phyloP scores from a whole-genome alignment of 1,140 invertebrate genomes.

The Patella vulgata region DNA sequence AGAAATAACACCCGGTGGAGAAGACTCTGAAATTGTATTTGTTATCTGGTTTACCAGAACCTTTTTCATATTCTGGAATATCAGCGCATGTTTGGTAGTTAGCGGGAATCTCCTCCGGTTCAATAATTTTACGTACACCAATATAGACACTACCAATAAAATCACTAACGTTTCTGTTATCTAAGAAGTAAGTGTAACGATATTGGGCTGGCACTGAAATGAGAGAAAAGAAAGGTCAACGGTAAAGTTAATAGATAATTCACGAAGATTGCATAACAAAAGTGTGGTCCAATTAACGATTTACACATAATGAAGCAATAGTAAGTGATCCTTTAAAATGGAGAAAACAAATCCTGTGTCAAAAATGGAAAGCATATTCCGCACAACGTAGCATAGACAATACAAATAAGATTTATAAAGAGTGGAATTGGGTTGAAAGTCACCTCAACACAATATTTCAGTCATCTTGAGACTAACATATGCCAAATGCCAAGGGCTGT shows the following conservation, averaged over 20 bases:
- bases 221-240: neutral
- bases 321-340: too few species aligned
- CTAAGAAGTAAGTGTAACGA: constrained; percentile 37
- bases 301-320: too few species aligned
- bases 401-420: constrained; percentile 25
- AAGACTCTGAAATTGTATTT: constrained; percentile 36
- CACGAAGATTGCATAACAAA: too few species aligned
- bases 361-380: constrained; percentile 4
- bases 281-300: too few species aligned
- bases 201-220: constrained; percentile 7
- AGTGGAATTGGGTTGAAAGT: too few species aligned
- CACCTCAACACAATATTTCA: too few species aligned
- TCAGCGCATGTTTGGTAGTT: constrained; percentile 16
- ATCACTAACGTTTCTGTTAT: constrained; percentile 26
- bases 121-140: constrained; percentile 42
- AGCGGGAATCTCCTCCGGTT: constrained; percentile 29
- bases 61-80: constrained; percentile 22
- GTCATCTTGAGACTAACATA: too few species aligned
- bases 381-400: constrained; percentile 15
- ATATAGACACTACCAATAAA: constrained; percentile 39
- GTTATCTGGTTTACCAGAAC: constrained; percentile 26
- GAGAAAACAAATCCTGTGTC: too few species aligned
- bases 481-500: too few species aligned
- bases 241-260: too few species aligned
- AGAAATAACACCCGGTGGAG: constrained; percentile 39